phyloP scores from a whole-genome alignment of 1,140 invertebrate genomes.

The Nomia melanderi region DNA sequence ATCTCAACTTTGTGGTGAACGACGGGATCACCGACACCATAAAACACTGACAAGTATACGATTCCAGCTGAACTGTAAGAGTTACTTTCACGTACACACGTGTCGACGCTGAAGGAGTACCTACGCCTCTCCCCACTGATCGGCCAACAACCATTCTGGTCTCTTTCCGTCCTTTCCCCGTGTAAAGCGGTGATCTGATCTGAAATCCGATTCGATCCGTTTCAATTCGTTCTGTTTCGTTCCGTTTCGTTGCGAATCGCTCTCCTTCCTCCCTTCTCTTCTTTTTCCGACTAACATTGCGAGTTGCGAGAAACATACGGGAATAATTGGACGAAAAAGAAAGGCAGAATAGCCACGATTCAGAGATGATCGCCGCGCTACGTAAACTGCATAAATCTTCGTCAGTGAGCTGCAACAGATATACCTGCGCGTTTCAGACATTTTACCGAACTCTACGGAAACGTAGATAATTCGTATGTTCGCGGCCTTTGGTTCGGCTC shows the following conservation, averaged over 20 bases:
- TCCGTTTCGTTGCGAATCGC: background rate
- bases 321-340: constrained; percentile 5
- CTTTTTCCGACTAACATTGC: background rate
- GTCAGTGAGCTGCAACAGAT: background rate
- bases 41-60: constrained; percentile 33
- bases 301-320: constrained; percentile 6
- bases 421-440: background rate
- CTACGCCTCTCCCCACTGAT: constrained; percentile 42
- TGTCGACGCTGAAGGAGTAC: constrained; percentile 30
- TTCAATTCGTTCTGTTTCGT: constrained; percentile 35
- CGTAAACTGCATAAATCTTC: constrained; percentile 11
- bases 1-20: background rate
- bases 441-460: background rate
- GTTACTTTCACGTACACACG: constrained; percentile 50
- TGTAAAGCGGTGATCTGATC: constrained; percentile 34
- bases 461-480: too few species aligned
- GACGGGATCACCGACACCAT: constrained; percentile 35
- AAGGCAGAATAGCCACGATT: constrained; percentile 15
- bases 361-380: background rate
- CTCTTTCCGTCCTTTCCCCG: constrained; percentile 45
- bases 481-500: too few species aligned
- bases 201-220: constrained; percentile 45
- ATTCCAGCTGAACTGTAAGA: constrained; percentile 44
- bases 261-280: background rate
- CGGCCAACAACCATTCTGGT: constrained; percentile 30